These are phyloP conservation scores for Perognathus longimembris DNA, from an alignment of 2,113 vertebrate genomes.

Conservation along the genomic window DNA sequence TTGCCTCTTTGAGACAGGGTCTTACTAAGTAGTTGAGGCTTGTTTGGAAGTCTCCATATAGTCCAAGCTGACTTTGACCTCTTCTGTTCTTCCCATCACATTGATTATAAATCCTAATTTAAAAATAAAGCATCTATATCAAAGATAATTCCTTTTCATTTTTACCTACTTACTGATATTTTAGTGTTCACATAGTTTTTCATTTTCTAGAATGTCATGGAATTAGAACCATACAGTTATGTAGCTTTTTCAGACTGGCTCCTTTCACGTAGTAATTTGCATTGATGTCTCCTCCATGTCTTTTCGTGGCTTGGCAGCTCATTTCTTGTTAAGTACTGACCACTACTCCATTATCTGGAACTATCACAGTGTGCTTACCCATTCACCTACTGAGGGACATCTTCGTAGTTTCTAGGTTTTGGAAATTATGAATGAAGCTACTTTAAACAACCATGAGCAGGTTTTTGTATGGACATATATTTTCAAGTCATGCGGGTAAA, in stretches of 20 bases:
- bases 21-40: no score
- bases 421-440: neutral
- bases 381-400: neutral
- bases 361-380: neutral
- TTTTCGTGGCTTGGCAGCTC: neutral
- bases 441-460: neutral
- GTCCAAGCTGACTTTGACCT: no score
- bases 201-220: neutral
- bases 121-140: slow-evolving; percentile 12
- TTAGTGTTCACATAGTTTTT: neutral
- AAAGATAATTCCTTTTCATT: slow-evolving; percentile 5
- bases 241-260: neutral
- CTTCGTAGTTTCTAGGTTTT: neutral
- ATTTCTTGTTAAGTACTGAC: slow-evolving; percentile 9
- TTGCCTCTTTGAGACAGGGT: no score
- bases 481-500: neutral
- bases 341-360: neutral
- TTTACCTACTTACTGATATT: neutral
- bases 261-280: slow-evolving; percentile 23
- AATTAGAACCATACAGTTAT: neutral
- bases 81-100: no score
- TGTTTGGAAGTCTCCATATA: no score
- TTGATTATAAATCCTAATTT: neutral
- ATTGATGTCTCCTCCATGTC: neutral
- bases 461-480: slow-evolving; percentile 1